Percentiles rank a stretch among this genome's conserved stretches.
phyloP scores from a whole-genome alignment of 2,113 vertebrate species.

The Lipophrys pholis region DNA sequence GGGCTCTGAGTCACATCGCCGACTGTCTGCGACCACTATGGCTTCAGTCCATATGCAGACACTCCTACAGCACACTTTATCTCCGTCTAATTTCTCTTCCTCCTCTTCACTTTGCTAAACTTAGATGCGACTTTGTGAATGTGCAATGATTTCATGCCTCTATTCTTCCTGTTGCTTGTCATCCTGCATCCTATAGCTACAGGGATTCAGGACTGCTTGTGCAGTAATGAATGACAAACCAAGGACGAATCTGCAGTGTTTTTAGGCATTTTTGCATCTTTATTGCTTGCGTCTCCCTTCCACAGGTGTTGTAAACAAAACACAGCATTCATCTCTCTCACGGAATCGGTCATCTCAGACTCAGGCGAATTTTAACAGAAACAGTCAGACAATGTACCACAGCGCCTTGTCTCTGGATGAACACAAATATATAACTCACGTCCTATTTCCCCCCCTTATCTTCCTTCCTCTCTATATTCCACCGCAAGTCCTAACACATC shows the following conservation, averaged over 20 bases:
- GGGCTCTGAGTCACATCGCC: conserved; percentile 62
- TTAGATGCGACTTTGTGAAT: conserved; percentile 61
- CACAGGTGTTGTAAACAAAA: background rate
- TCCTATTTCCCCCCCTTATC: conserved; percentile 5
- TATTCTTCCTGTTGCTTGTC: conserved; percentile 44
- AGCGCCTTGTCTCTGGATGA: conserved; percentile 41
- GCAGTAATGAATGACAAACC: conserved; percentile 60
- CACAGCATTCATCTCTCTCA: conserved; percentile 3
- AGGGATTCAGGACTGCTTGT: conserved; percentile 22
- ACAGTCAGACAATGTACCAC: conserved; percentile 32
- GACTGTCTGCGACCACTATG: conserved; percentile 52
- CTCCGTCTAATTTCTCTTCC: conserved; percentile 58
- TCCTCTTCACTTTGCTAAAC: conserved; percentile 71
- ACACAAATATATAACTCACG: conserved; percentile 9
- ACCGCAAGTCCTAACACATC: conserved; percentile 35
- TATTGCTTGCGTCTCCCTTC: conserved; percentile 12
- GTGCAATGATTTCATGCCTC: conserved; percentile 43
- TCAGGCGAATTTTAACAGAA: conserved; percentile 44
- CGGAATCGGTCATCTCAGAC: conserved; percentile 14
- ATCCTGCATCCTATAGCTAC: conserved; percentile 37
- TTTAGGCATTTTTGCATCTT: conserved; percentile 31
- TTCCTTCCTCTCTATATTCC: conserved; percentile 15
- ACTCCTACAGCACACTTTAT: conserved; percentile 58
- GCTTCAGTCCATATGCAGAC: conserved; percentile 61
- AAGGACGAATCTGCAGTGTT: conserved; percentile 58